phyloP scores from a whole-genome alignment of 2,113 vertebrate genomes.

The Catagonus wagneri region DNA sequence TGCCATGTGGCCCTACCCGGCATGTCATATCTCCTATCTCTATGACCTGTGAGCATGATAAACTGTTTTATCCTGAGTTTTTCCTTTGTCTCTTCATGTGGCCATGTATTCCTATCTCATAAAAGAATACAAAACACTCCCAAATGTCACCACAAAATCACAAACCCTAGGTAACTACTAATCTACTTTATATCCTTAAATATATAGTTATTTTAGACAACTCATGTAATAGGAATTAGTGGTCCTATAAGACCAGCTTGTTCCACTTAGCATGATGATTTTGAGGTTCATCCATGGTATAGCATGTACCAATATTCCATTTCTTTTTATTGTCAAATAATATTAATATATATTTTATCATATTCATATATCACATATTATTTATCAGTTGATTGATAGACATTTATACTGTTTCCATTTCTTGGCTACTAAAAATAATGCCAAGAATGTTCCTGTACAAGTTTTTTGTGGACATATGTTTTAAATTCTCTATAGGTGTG shows the following conservation, averaged over 20 bases:
- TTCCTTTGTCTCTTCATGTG: neutral
- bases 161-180: neutral
- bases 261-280: neutral
- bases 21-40: neutral
- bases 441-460: neutral
- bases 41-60: neutral
- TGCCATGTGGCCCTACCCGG: neutral
- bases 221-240: neutral
- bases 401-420: neutral
- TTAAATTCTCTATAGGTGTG: neutral
- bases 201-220: neutral
- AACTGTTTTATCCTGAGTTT: neutral
- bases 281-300: neutral
- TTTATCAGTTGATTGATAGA: neutral
- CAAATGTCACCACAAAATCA: neutral
- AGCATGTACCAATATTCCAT: neutral
- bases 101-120: neutral
- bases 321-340: neutral
- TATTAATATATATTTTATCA: neutral
- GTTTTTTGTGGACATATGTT: neutral
- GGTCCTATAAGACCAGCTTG: neutral
- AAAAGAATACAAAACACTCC: neutral
- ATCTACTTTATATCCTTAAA: neutral
- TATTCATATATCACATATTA: neutral
- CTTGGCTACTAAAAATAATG: neutral